Evolutionary conservation across 2,113 vertebrate genomes (phyloP), one percentile per base, ranked within the genome.

Genomic region (Sebastes fasciatus): DNA sequence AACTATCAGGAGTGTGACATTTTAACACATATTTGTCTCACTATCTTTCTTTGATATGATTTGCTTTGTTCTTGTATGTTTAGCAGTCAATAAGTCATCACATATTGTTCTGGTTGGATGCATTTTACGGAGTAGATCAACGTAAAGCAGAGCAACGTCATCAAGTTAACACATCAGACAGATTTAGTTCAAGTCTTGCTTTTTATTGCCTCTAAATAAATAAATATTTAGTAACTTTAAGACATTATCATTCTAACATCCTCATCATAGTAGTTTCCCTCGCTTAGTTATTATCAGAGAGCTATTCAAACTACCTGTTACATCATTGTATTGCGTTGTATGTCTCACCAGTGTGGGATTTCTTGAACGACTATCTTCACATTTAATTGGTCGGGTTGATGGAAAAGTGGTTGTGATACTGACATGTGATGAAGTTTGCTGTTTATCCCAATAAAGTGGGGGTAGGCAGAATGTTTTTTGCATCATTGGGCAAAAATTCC

Each of bases 311-410:
- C 11, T 7, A 7, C 7, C 21, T 60, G 52, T 77, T 60, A 49
- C 26, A 58, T 60, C 19, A 77, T 40, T 66, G 51, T 46, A 34
- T 26, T n/a, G 10, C 45, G 5, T 14, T 60, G 2, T 11, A 16
- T 60, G 43, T 9, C 76, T 68, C 46, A 61, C 12, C 13, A 5
- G 45, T 51, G 76, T 69, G 65, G 42, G 23, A 70, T 52, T 52
- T 52, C 13, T 62, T 61, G 12, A 49, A 60, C 21, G 57, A 8
- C 19, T 60, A 40, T 16, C 34, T 21, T 54, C 19, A 6, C 19
- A 16, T 65, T 21, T 23, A 54, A 45, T 55, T 12, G 42, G 43
- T 48, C 7, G 8, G 14, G 42, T n/a, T 4, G 14, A 48, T 58
- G 42, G 1, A 64, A 43, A 52, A 63, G 10, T 8, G 1, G 5